Evolutionary conservation across 2,113 vertebrate genomes (phyloP), one percentile per base, ranked within the genome.

Genomic region (Charadrius vociferus): DNA sequence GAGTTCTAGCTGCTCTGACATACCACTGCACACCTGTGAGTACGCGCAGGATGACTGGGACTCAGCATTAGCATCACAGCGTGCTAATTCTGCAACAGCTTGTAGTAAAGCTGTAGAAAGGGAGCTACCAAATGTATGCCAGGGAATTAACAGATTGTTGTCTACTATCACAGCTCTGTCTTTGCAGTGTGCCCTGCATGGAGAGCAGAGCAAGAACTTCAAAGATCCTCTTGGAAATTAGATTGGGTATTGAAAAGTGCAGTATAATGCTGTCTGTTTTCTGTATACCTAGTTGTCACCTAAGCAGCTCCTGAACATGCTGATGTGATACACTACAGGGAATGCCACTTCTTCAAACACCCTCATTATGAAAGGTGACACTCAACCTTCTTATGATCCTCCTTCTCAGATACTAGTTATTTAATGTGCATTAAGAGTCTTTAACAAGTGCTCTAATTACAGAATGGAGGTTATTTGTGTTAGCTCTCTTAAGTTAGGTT

Each of bases 91-190:
- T 55, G 27, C 59, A 67, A 55, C 37, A 88, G 58, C 62, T 56
- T 95, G 62, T 56, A 83, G 58, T 34, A 80, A 77, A 88, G 67
- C 63, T 68, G 58, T 36, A 65, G 58, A 55, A 95, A 30, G 52
- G 26, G 43, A 95, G 30, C 62, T 37, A 80, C 52, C 37, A 70
- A 90, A 52, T 37, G 6, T 10, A 18, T 20, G n/a, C 15, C 66
- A 71, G 37, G 19, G 36, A 89, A 78, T 71, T 30, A 78, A 50
- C 45, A 89, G 73, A 65, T 23, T 49, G 50, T 16, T 66, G 34
- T 58, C 59, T 84, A 39, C 34, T 56, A 20, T 62, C 47, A 52
- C 37, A 70, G 45, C 59, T 62, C 49, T 52, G 39, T 56, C 58
- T 81, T 70, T 49, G 20, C 61, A 56, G 21, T 23, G 20, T 20